These are phyloP conservation scores for Hirudinaria manillensis DNA, from an alignment of 2,888 invertebrate species.

Conservation along the genomic window DNA sequence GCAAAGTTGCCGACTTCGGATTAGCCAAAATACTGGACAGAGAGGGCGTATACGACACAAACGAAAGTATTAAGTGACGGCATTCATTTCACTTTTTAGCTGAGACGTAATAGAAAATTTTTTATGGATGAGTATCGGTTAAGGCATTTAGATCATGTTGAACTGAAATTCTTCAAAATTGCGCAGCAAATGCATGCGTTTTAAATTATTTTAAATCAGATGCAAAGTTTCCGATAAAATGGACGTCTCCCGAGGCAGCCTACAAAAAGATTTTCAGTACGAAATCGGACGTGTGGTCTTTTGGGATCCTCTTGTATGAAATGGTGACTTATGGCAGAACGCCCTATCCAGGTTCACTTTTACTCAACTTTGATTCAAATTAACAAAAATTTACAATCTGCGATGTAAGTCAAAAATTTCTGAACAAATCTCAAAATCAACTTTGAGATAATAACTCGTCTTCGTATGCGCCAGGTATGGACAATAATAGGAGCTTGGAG, in stretches of 20 bases:
- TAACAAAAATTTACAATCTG: background rate
- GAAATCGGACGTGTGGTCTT: constrained; percentile 98
- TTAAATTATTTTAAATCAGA: constrained; percentile 52
- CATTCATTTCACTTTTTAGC: background rate
- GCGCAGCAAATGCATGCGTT: background rate
- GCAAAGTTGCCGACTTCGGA: constrained; percentile 54
- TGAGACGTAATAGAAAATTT: constrained; percentile 10
- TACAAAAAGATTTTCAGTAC: constrained; percentile 90
- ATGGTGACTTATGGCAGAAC: constrained; percentile 91
- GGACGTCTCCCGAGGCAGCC: constrained; percentile 95
- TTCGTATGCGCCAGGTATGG: constrained; percentile 27
- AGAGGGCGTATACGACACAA: constrained; percentile 48
- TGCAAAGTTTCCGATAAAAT: constrained; percentile 92
- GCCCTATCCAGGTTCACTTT: constrained; percentile 70
- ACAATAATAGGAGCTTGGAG: constrained; percentile 62
- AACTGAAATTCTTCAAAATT: too few species aligned
- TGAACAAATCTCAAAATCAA: too few species aligned
- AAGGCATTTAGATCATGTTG: background rate
- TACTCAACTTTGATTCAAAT: background rate
- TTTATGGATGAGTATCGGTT: background rate
- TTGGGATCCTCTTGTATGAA: constrained; percentile 92
- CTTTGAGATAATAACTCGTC: too few species aligned
- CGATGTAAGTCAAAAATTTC: too few species aligned
- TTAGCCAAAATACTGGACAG: constrained; percentile 48
- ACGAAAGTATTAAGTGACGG: constrained; percentile 43